Base-by-base conservation (phyloP, 2,797 vertebrate species). In the Poeciliopsis paucimaculata region DNA sequence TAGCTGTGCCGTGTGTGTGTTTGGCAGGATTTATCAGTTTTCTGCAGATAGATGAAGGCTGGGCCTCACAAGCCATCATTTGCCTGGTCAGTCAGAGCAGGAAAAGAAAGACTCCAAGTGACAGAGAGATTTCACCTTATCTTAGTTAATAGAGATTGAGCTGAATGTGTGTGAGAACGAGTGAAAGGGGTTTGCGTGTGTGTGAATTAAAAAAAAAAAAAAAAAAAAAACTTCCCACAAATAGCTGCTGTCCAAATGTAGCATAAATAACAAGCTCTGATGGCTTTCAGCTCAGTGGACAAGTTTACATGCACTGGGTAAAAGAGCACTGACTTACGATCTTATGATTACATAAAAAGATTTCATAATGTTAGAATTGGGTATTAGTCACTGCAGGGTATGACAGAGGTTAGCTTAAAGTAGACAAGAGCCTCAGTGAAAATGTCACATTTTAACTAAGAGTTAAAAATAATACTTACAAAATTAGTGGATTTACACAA, bases 1-100 rank as follows among this genome's bases (percentile, higher is more conserved):
- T 72, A 77, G 49, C 43, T 41, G 57, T 60, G 28, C 49, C 23
- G 15, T 31, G 81, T 82, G 64, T 82, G 84, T 66, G 49, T 49
- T 15, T 47, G 77, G 70, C 66, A 68, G 78, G 85, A 85, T 91
- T 94, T 95, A 95, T 96, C 94, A 91, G 86, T 72, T 83, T 84
- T 77, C 83, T 84, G 88, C 92, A 94, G 91, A 90, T 81, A 84
- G 77, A 88, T 28, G 4, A 83, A 81, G 88, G 88, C 16, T 71
- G 55, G 34, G 77, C 71, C 80, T 80, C 76, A 77, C 83, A 76
- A 89, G 83, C 86, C 88, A 90, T 94, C 89, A 91, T 83, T 85
- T 78, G 84, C 82, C 46, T 53, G 34, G 76, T 87, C 88, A 89
- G 85, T 93, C 87, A 87, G 89, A 75, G 84, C 41, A 47, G 79